Base-by-base conservation (phyloP, 2,113 vertebrate genomes). In the Sclerurus mexicanus region DNA sequence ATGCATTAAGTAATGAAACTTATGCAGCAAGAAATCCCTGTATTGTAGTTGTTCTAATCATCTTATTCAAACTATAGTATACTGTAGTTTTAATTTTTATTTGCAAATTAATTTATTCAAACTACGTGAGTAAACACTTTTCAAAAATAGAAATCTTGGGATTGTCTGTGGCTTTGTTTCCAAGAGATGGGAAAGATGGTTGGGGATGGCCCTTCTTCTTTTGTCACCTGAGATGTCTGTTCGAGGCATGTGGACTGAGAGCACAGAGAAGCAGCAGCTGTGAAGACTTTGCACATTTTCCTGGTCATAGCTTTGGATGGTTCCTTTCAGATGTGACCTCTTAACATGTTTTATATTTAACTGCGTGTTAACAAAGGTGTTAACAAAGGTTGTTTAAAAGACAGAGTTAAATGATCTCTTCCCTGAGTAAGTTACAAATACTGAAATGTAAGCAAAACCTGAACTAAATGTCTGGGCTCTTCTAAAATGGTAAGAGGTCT, bases 101-200 rank as follows among this genome's bases (percentile, higher is more conserved):
- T 98, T 98, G 97, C 97, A 97, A 98, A 98, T 96, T 98, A 98
- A 98, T 98, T 98, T 98, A 98, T 98, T 98, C 97, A 96, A 97
- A 97, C 87, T 94, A 96, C 16, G 74, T 96, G 97, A 98, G 97
- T 97, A 98, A 98, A 98, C 96, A 97, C 96, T 98, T 98, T 97
- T 96, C 96, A 97, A 98, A 96, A 98, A 97, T 87, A 96, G 95
- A 85, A 79, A 53, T 64, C 62, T 77, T 93, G 94, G 95, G 93
- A 85, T 94, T 89, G 95, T 97, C 90, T 95, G 92, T 93, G 96
- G 85, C 72, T 94, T 95, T 93, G 62, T 97, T 97, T 96, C 82
- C 62, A 40, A 82, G 62, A 85, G 90, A 67, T 77, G 76, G 85
- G 87, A 83, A 44, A 53, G 58, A 39, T 40, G 67, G 40, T 17